Base-by-base conservation (phyloP, 64 coral and sea anemone species). In the Catalaphyllia jardinei region DNA sequence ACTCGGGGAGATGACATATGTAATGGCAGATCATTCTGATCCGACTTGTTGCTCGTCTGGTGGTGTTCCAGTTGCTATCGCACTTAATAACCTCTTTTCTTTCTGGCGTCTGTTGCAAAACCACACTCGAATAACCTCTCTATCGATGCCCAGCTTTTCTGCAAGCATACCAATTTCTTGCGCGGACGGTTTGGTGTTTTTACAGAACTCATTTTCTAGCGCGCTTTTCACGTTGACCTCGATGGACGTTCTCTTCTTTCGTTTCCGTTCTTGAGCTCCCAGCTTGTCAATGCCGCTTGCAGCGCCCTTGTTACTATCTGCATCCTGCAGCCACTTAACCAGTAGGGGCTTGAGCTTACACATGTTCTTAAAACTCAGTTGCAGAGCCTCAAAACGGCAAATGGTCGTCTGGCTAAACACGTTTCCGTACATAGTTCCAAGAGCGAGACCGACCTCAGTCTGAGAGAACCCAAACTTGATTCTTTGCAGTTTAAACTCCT, bases 301-400 rank as follows among this genome's bases (percentile, higher is more conserved):
- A 13, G 51, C 38, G 4, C 42, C 16, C 55, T 88, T 87, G 38
- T 89, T 61, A 67, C 77, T 86, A 29, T 71, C 77, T 15, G 67
- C 57, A 35, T 87, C 83, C 38, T 87, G 67, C 3, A 98, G 83
- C 96, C 96, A 98, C 74, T 90, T 98, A 90, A 92, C 90, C 20
- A 98, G 57, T 20, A 98, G 38, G 52, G 87, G 90, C 74, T 92
- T 90, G 22, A 98, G 79, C 28, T 86, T 93, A 62, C 87, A 92
- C 96, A 98, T 98, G 72, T 98, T 98, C 42, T 92, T 98, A 59
- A 94, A 87, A 78, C 93, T 95, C 28, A 98, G 74, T 65, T 98
- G 96, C 42, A 98, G 52, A 18, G 93, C 96, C 76, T 98, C 96
- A 77, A 98, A 98, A 51, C 96, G 93, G 42, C 96, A 95, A 50